Evolutionary conservation across 2,113 vertebrate species (phyloP).

Genomic region (Plotosus lineatus): DNA sequence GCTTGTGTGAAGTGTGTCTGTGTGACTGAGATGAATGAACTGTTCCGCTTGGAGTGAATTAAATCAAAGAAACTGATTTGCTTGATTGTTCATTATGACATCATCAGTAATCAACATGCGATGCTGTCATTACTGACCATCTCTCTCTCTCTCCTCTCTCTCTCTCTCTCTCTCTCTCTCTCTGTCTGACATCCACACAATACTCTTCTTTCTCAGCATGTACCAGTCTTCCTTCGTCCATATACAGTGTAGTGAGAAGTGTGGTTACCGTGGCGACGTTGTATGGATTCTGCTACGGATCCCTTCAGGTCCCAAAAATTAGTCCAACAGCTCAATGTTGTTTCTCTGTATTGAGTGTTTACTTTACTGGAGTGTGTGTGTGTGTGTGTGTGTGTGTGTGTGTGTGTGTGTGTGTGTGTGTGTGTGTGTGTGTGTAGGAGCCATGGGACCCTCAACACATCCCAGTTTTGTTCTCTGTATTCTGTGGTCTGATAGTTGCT

Average conservation of each 20-base stretch:
- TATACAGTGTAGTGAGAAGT: slow-evolving; percentile 94
- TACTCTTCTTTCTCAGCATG: slow-evolving; percentile 75
- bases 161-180: slow-evolving; percentile 1
- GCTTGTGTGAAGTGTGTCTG: too few relatives aligned
- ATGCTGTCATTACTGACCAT: neutral
- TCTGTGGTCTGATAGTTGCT: slow-evolving; percentile 95
- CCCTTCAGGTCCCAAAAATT: slow-evolving; percentile 85
- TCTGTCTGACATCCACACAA: neutral
- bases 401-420: neutral
- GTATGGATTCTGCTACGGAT: slow-evolving; percentile 94
- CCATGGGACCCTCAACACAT: slow-evolving; percentile 97
- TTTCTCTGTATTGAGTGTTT: neutral
- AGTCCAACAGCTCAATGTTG: too few relatives aligned
- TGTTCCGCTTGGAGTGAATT: neutral
- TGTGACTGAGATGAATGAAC: neutral
- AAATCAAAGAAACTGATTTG: neutral
- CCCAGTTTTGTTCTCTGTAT: slow-evolving; percentile 95
- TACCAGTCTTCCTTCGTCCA: slow-evolving; percentile 91
- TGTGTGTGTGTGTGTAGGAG: slow-evolving; percentile 73
- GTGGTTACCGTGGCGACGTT: slow-evolving; percentile 89
- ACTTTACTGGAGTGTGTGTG: neutral
- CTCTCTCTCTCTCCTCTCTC: neutral
- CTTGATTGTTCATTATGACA: neutral
- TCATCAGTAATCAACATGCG: neutral
- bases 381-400: neutral